Evolutionary conservation across 1,140 invertebrate genomes (phyloP), one percentile per base, ranked within the genome.

Genomic region (Macrosteles quadrilineatus): DNA sequence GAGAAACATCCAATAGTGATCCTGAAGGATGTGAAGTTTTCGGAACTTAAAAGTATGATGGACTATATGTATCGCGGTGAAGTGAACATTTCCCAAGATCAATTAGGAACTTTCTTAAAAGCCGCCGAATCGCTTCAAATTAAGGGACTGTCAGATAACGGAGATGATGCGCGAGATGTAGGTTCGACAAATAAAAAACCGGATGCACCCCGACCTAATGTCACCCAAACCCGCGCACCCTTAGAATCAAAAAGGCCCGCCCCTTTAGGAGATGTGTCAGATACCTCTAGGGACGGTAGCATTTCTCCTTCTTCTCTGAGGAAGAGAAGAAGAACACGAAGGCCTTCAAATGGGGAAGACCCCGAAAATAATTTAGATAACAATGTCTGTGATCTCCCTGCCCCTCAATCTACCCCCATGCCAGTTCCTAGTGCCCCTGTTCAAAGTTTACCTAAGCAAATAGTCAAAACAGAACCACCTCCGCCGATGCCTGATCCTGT

Each of bases 41-140:
- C 91, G 81, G 92, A 96, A 84, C 81, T 96, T 71, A 90, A 93
- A 83, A 92, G 93, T 69, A 93, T 96, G 88, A 91, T 96, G 87
- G 92, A 95, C 80, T 96, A 96, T 76, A 96, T 96, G 93, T 97
- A 96, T 82, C 87, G 91, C 76, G 95, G 95, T 59, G 94, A 96
- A 85, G 94, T 96, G 31, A 95, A 95, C 82, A 94, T 97, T 79
- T 91, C 91, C 72, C 93, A 96, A 82, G 93, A 95, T 81, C 93
- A 96, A 82, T 83, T 97, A 76, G 90, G 91, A 67, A 91, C 93
- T 17, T 83, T 97, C 73, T 81, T 97, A 30, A 95, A 95, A 80
- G 93, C 94, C 40, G 95, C 94, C 1, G 93, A 96, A 82, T 93
- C 92, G 53, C 81, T 96, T 74, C 93, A 96, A 85, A 95, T 97